phyloP scores from a whole-genome alignment of 2,797 vertebrate genomes.

The Alosa sapidissima region DNA sequence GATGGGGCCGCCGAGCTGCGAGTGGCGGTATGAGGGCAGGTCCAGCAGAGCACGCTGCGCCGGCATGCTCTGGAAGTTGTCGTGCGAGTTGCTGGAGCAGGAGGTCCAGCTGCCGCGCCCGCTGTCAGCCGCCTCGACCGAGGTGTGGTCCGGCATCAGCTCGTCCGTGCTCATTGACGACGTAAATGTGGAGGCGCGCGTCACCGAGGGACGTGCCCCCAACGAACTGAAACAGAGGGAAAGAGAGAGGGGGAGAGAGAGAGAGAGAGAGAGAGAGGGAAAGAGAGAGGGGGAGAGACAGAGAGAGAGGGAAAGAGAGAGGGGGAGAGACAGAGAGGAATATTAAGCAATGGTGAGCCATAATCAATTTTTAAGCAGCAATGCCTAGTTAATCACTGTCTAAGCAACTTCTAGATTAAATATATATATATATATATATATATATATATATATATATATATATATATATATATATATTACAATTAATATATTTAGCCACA shows the following conservation, averaged over 20 bases:
- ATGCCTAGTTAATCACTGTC: background rate
- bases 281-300: background rate
- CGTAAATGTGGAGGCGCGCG: slow-evolving; percentile 75
- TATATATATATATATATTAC: too few relatives aligned
- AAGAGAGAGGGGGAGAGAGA: background rate
- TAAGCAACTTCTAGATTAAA: background rate
- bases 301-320: background rate
- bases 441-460: too few relatives aligned
- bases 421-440: too few relatives aligned
- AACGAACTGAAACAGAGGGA: slow-evolving; percentile 52
- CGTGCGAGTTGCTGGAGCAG: slow-evolving; percentile 93
- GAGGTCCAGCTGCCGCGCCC: slow-evolving; percentile 97
- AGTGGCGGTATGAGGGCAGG: slow-evolving; percentile 77
- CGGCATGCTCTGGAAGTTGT: slow-evolving; percentile 90
- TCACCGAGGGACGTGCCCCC: slow-evolving; percentile 64
- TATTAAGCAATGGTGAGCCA: background rate
- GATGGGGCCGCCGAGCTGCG: slow-evolving; percentile 78
- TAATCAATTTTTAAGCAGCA: background rate
- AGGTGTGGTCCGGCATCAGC: slow-evolving; percentile 83
- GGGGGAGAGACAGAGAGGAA: background rate
- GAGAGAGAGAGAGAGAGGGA: slow-evolving; percentile 22
- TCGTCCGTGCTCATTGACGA: slow-evolving; percentile 85
- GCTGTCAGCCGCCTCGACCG: slow-evolving; percentile 85
- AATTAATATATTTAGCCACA: too few relatives aligned
- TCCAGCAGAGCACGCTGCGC: slow-evolving; percentile 85